Evolutionary conservation across 2,797 vertebrate species (phyloP).

Genomic region (Siniperca obscura): DNA sequence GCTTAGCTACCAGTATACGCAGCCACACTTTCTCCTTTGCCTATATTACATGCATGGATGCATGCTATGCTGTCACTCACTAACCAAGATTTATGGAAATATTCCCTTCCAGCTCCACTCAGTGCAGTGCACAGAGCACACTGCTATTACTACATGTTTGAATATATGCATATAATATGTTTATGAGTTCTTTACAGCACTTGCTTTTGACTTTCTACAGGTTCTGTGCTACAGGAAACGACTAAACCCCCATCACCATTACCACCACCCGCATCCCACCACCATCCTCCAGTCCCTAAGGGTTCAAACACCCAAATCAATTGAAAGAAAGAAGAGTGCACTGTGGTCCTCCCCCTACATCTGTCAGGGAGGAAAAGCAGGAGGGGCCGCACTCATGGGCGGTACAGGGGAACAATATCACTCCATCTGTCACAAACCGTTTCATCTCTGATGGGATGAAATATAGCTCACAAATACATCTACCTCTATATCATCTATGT

Average conservation of each 20-base stretch:
- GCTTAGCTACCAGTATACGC: conserved; percentile 49
- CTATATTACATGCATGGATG: conserved; percentile 76
- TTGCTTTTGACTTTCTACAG: conserved; percentile 56
- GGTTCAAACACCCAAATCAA: conserved; percentile 87
- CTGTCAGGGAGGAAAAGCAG: conserved; percentile 85
- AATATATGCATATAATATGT: conserved; percentile 68
- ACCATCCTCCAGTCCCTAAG: conserved; percentile 78
- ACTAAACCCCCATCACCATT: conserved; percentile 69
- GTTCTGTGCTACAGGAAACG: conserved; percentile 77
- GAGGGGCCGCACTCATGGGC: conserved; percentile 79
- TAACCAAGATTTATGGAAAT: conserved; percentile 78
- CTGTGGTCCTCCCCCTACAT: conserved; percentile 86
- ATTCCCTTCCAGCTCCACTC: conserved; percentile 44
- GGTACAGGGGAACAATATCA: conserved; percentile 84
- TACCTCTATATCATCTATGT: conserved; percentile 74
- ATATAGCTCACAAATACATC: conserved; percentile 81
- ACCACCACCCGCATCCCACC: conserved; percentile 64
- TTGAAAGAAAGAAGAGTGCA: conserved; percentile 86
- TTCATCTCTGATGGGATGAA: conserved; percentile 84
- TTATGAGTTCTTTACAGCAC: conserved; percentile 59
- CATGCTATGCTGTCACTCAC: conserved; percentile 70
- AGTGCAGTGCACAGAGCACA: conserved; percentile 22
- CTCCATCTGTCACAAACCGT: conserved; percentile 88
- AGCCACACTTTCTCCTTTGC: conserved; percentile 63
- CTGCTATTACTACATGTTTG: conserved; percentile 38